A percentile compares a stretch with the other conserved stretches of the same genome.
These are phyloP conservation scores for Motacilla tschutschensis DNA, from an alignment of 2,113 vertebrate genomes.

Conservation along the genomic window DNA sequence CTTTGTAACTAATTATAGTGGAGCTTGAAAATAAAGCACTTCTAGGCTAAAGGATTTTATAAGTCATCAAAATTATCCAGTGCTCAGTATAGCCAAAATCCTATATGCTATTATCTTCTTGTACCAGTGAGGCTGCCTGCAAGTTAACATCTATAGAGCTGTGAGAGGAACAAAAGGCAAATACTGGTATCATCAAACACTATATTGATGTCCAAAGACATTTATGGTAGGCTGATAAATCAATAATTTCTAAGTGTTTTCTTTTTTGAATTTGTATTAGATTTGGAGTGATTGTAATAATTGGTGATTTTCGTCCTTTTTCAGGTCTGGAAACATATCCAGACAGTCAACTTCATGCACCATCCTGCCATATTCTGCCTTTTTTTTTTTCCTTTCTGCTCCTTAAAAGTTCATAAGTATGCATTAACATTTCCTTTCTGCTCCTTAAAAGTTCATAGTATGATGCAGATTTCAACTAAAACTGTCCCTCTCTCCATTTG, in stretches of 20 bases:
- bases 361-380: neutral
- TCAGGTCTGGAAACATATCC: neutral
- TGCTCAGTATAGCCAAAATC: constrained; percentile 50
- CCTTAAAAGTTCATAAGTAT: neutral
- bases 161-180: neutral
- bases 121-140: neutral
- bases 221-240: constrained; percentile 16
- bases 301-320: neutral
- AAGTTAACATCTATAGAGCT: constrained; percentile 26
- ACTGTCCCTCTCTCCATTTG: neutral
- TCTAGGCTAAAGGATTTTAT: constrained; percentile 39
- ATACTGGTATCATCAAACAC: constrained; percentile 11
- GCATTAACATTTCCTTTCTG: neutral
- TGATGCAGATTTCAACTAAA: neutral
- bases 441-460: neutral
- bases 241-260: constrained; percentile 4
- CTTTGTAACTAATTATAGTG: constrained; percentile 51
- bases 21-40: constrained; percentile 55
- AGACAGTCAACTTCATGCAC: neutral
- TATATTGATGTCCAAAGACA: constrained; percentile 15
- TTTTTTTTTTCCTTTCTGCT: neutral
- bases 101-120: constrained; percentile 44
- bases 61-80: constrained; percentile 52
- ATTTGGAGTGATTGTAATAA: constrained; percentile 14
- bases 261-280: constrained; percentile 25